These are phyloP conservation scores for Zaprionus kolodkinae DNA, from an alignment of 1,140 invertebrate species.

Conservation along the genomic window DNA sequence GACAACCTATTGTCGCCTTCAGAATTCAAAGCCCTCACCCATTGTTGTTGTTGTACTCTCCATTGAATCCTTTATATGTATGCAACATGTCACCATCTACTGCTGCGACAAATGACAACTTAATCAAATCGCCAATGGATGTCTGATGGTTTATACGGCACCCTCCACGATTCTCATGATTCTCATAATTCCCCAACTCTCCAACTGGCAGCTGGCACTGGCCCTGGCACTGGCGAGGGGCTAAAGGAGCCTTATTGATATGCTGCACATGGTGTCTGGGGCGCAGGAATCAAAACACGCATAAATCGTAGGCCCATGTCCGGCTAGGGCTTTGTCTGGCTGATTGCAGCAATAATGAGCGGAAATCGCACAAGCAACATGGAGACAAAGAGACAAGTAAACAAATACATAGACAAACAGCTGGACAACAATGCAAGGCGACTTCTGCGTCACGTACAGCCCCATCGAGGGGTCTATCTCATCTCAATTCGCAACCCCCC, in stretches of 20 bases:
- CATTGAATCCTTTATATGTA: too few relatives aligned
- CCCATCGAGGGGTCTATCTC: conserved; percentile 4
- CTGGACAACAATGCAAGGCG: conserved; percentile 41
- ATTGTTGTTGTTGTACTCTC: too few relatives aligned
- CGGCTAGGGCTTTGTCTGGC: conserved; percentile 43
- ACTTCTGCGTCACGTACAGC: conserved; percentile 41
- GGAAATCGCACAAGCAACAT: conserved; percentile 66
- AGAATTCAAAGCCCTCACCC: conserved; percentile 10
- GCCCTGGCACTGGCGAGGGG: neutral
- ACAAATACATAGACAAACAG: conserved; percentile 34
- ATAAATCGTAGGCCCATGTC: conserved; percentile 62
- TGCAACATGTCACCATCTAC: conserved; percentile 28
- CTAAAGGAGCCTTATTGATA: conserved; percentile 58
- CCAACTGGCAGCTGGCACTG: conserved; percentile 12
- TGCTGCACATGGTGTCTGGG: conserved; percentile 69
- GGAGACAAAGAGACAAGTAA: conserved; percentile 33
- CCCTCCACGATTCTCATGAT: conserved; percentile 43
- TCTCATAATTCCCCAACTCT: conserved; percentile 35
- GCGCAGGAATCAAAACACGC: conserved; percentile 73
- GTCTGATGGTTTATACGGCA: conserved; percentile 55
- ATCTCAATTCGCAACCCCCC: neutral
- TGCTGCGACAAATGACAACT: conserved; percentile 68
- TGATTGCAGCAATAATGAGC: conserved; percentile 80
- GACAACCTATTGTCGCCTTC: conserved; percentile 1
- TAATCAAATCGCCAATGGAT: conserved; percentile 72